Evolutionary conservation across 2,113 vertebrate species (phyloP), one percentile per base, ranked within the genome.

Genomic region (Nothobranchius kuhntae): DNA sequence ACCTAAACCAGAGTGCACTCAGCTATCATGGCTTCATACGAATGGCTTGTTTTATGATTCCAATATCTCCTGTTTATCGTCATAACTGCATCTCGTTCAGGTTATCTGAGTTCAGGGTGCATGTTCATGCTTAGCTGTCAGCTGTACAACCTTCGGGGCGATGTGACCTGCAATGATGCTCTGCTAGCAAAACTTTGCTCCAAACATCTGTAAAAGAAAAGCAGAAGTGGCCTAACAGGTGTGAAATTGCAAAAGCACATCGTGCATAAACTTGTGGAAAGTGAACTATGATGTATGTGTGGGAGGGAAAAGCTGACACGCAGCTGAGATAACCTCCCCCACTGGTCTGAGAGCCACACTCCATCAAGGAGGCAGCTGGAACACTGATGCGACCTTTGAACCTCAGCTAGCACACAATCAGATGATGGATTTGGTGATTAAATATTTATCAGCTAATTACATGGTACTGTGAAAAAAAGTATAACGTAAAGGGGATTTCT

Each of bases 281-380:
- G 65, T 47, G 10, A 17, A 73, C 15, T 70, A 30, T 73, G 71
- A 35, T 47, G 71, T 68, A 61, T 75, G 78, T 75, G 62, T 66
- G 35, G 21, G 26, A 65, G 68, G 60, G 48, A 53, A 72, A 58
- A 13, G 51, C 61, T 81, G 84, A 78, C 76, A 70, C 77, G 73
- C 90, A 91, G 90, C 90, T 91, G 90, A 87, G 69, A 91, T 69
- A 91, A 91, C 86, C 79, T 86, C 77, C 88, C 90, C 90, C 80
- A 86, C 87, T 83, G 86, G 17, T 78, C 60, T 50, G 62, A 66
- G 75, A 83, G 64, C 80, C 75, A 79, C 85, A 76, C 82, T 90
- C 84, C 80, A 87, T 89, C 81, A 87, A 52, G 55, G 66, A 80
- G 71, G 78, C 87, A 89, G 86, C 87, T 81, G 84, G 71, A 90